Evolutionary conservation across 2,797 vertebrate species (phyloP), one percentile per base, ranked within the genome.

Genomic region (Apogon talboti): DNA sequence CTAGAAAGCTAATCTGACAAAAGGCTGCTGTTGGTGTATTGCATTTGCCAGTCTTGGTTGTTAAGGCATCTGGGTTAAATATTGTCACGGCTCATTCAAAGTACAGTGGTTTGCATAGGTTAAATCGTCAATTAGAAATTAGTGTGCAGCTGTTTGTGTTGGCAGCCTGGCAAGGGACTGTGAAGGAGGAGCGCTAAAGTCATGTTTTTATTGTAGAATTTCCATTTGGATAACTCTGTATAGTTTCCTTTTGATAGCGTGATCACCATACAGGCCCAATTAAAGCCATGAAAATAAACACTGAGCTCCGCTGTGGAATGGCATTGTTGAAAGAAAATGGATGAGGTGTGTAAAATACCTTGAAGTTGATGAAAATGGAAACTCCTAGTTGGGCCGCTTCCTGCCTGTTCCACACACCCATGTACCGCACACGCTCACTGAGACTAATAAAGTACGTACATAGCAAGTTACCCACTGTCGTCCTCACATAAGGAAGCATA

Each of bases 361-460:
- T 79, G 44, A 84, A 82, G 78, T 81, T 70, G 75, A 78, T 85
- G 84, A 86, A 89, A 87, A 83, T 89, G 90, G 88, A 92, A 91
- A 92, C 56, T 89, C 76, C 85, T 86, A 84, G 74, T 83, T 84
- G 78, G 72, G 76, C 54, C 0, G 30, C 54, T 85, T 89, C 79
- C 91, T 89, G 66, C 55, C 62, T 10, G 6, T 69, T 75, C 44
- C 59, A 75, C 86, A 85, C 86, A 76, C 90, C 71, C 82, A 76
- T 69, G 46, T 40, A 60, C 76, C 69, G 4, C 79, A 79, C 78
- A 48, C 68, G 72, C 71, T 80, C 61, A 51, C 24, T 19, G 49
- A 55, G 67, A 80, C 79, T 81, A 84, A 78, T 82, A 76, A 83
- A 81, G 55, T 47, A 48, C 71, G 63, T 51, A 63, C 45, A 1